Evolutionary conservation across 2,888 invertebrate genomes (phyloP), one percentile per base, ranked within the genome.

Genomic region (Idaea straminata): DNA sequence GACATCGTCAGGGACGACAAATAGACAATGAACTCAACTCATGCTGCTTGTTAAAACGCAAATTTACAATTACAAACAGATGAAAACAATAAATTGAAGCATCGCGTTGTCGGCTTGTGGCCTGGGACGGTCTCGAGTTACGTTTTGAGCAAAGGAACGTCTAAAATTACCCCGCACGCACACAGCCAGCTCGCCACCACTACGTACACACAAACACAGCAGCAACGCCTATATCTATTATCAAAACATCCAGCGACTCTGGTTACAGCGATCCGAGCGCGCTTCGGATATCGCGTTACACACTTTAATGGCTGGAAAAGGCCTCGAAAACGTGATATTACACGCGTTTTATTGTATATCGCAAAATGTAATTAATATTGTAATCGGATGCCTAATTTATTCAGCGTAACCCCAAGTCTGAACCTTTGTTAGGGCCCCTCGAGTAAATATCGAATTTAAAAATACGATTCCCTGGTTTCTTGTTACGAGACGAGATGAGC

Each of bases 271-370:
- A 92, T 89, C 91, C 90, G 90, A 91, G 89, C 91, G 92, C 89
- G 91, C 91, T 92, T 90, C 90, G 86, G 87, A 88, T 90, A 91
- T 92, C 92, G 86, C 85, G 82, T 92, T 92, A 90, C 92, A 91
- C 88, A 89, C 92, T 92, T 92, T 92, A 92, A 92, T 92, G 91
- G 92, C 90, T 92, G 92, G 92, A 92, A 92, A 92, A 92, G 92
- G 91, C 92, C 92, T 91, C 92, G 91, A 92, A 92, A 92, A 91
- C 88, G 89, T 90, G 90, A 92, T 91, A 92, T 92, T 91, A 92
- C 90, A 91, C 90, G 91, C 87, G 87, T 91, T 91, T 91, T 92
- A 90, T 92, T 91, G 88, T 90, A 82, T 89, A 89, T 90, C 84
- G 90, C 90, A 83, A 90, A 91, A 89, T 87, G 91, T 91, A 91